Base-by-base conservation (phyloP, 2,888 invertebrate species). In the Gisinianus flammeolus region DNA sequence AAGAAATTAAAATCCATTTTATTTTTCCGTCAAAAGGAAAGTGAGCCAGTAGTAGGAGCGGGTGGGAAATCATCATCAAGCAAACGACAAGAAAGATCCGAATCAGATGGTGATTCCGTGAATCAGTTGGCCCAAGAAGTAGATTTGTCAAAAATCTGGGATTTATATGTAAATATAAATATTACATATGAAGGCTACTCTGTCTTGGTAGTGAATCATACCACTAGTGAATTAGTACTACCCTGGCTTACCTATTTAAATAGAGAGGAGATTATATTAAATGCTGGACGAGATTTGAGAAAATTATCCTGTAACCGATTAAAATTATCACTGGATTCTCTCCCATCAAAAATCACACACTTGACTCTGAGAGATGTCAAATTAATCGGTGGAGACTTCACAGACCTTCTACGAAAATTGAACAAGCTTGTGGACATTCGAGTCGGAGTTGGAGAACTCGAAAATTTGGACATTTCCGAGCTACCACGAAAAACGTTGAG, bases 211-310 rank as follows among this genome's bases (percentile, higher is more conserved):
- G 66, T 71, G 0, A 71, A 77, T 52, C 77, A 77, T 52, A 71
- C 71, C 22, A 33, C 30, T n/a, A 52, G 71, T 16, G 77, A 77
- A 28, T 62, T 77, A 22, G 77, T 77, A 0, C 64, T 77, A 8
- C 77, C 77, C 5, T 77, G 77, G 77, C n/a, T 77, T 5, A 44
- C 30, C 10, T 77, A 35, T 24, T 22, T 77, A 33, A 77, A 77
- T n/a, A 24, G 77, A 28, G 77, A 77, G 28, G 77, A 77, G n/a
- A 77, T 77, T 12, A 77, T 77, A 35, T 62, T 35, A 10, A 70
- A 64, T 66, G 77, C 71, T 10, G 77, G 71, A 10, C 58, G 44
- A 28, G 77, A 77, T 8, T 64, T 77, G 64, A 33, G 64, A 66
- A 30, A 28, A 64, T 64, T 77, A 62, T 64, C 62, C 4, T 77